Percentiles rank a stretch among this genome's conserved stretches.
Evolutionary conservation across 2,113 vertebrate species (phyloP).

Genomic region (Rhynchopsitta pachyrhyncha): DNA sequence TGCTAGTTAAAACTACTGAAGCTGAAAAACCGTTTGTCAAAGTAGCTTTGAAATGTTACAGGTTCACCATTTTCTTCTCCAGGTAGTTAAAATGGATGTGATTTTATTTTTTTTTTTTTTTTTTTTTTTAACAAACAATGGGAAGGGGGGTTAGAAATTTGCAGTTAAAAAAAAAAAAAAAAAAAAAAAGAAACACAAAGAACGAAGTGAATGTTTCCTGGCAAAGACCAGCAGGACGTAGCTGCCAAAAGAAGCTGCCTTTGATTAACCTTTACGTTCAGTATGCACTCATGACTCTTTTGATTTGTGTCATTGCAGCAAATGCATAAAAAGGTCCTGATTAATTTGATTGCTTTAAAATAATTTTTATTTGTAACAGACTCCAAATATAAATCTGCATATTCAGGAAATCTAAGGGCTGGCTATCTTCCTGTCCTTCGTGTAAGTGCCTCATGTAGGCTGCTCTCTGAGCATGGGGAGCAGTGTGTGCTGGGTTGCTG

Average conservation of each 20-base stretch:
- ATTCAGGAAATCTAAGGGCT: background rate
- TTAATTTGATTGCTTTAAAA: constrained; percentile 9
- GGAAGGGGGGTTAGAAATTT: background rate
- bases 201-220: background rate
- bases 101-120: background rate
- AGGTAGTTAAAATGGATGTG: background rate
- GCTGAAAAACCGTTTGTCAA: background rate
- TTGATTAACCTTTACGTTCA: constrained; percentile 28
- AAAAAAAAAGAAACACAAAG: background rate
- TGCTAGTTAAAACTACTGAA: background rate
- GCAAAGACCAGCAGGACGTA: background rate
- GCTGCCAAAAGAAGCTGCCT: background rate
- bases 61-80: background rate
- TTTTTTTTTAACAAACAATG: background rate
- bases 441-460: background rate
- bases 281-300: background rate
- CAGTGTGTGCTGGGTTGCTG: fast-evolving
- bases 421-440: background rate
- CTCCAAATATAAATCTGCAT: constrained; percentile 26
- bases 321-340: background rate
- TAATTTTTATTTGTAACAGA: background rate
- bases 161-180: background rate
- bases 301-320: background rate
- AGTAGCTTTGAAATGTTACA: background rate
- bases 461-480: background rate